These are phyloP conservation scores for Sebastes minor DNA, from an alignment of 2,797 vertebrate genomes.

Conservation along the genomic window DNA sequence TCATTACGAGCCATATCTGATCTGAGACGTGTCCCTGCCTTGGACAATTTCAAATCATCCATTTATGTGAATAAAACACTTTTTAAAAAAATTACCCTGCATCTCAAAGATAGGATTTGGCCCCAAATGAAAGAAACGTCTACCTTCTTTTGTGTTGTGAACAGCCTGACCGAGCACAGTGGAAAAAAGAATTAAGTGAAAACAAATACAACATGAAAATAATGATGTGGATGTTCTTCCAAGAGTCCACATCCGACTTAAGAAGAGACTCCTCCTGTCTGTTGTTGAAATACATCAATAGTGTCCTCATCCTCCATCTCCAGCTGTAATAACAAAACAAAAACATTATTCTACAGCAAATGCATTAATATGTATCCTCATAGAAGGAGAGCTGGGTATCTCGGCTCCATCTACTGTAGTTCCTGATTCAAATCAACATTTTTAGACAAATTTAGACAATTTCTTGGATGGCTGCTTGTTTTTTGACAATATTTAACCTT, in stretches of 20 bases:
- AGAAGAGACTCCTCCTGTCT: conserved; percentile 87
- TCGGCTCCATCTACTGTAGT: not conserved
- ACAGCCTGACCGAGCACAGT: conserved; percentile 34
- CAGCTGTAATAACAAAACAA: conserved; percentile 79
- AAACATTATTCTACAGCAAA: not conserved
- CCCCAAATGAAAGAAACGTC: conserved; percentile 29
- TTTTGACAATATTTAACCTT: not conserved
- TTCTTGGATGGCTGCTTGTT: not conserved
- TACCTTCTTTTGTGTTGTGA: conserved; percentile 23
- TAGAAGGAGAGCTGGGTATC: not conserved
- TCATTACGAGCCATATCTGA: conserved; percentile 25
- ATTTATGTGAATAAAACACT: conserved; percentile 42
- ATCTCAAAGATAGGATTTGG: conserved; percentile 40
- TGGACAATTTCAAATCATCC: conserved; percentile 37
- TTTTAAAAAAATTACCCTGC: conserved; percentile 32
- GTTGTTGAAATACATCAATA: conserved; percentile 95
- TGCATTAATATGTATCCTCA: not conserved
- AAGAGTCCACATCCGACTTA: conserved; percentile 63
- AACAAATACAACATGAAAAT: conserved; percentile 57
- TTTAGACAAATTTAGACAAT: not conserved
- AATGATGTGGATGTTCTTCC: conserved; percentile 45
- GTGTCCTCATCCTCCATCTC: conserved; percentile 97
- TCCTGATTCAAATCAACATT: not conserved
- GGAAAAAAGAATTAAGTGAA: conserved; percentile 2
- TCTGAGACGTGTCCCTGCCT: conserved; percentile 29